These are phyloP conservation scores for Lasiurus cinereus DNA, from an alignment of 2,113 vertebrate genomes.

Conservation along the genomic window DNA sequence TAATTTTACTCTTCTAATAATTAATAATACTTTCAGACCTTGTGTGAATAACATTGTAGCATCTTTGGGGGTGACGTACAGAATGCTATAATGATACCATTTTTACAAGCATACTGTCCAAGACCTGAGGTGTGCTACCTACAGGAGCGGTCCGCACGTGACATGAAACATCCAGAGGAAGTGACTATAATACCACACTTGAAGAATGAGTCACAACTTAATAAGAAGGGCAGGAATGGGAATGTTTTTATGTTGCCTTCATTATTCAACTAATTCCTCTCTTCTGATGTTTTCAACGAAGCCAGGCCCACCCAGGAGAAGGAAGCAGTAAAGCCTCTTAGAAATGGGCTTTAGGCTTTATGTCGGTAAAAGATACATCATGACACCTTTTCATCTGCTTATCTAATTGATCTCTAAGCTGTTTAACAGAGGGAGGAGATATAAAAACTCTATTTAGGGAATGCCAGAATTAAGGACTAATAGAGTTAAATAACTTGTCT, in stretches of 20 bases:
- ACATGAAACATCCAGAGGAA: not conserved
- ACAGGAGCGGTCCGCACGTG: not conserved
- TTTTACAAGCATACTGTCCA: not conserved
- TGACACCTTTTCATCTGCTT: not conserved
- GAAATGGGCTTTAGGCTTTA: not conserved
- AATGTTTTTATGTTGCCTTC: not conserved
- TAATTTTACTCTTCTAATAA: conserved; percentile 32
- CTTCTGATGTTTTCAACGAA: conserved; percentile 9
- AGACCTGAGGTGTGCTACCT: not conserved
- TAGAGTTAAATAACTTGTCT: conserved; percentile 22
- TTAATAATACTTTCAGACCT: not conserved
- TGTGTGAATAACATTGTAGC: not conserved
- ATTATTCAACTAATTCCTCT: conserved; percentile 28
- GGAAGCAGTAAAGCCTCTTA: not conserved
- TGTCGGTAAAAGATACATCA: not conserved
- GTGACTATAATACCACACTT: not conserved
- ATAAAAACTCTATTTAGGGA: not conserved
- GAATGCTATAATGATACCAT: not conserved
- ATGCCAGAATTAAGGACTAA: conserved; percentile 13
- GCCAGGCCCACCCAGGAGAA: not conserved
- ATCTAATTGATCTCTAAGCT: not conserved
- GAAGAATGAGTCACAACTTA: conserved; percentile 43
- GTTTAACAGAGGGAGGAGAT: not conserved
- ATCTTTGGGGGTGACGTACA: not conserved
- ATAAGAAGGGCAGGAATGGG: not conserved